These are phyloP conservation scores for Corapipo altera DNA, from an alignment of 2,113 vertebrate species.

Conservation along the genomic window DNA sequence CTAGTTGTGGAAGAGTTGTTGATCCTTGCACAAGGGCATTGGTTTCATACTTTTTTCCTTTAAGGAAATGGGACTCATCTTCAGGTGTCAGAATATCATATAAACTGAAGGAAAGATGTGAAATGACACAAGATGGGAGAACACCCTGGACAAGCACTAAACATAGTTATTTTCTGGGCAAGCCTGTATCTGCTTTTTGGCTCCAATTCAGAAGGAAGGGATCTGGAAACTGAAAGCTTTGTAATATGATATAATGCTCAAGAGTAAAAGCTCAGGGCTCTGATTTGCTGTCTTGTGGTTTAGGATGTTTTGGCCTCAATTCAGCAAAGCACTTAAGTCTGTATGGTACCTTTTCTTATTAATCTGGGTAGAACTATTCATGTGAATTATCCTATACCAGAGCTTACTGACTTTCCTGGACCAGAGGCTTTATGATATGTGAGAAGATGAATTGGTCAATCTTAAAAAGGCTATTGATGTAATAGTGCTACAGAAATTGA, in stretches of 20 bases:
- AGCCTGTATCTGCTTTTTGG: constrained; percentile 22
- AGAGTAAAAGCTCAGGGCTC: background rate
- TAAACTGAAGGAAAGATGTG: background rate
- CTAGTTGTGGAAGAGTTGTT: background rate
- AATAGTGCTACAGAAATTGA: background rate
- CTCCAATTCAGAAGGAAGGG: background rate
- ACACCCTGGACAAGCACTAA: background rate
- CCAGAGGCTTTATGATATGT: background rate
- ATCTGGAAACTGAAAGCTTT: background rate
- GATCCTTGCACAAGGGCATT: background rate
- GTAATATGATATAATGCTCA: background rate
- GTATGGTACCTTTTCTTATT: background rate
- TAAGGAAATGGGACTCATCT: background rate
- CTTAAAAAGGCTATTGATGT: background rate
- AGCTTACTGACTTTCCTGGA: background rate
- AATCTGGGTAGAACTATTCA: background rate
- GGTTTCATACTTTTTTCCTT: background rate
- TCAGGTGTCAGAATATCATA: rapidly evolving
- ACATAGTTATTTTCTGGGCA: background rate
- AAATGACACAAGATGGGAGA: background rate
- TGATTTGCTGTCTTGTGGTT: background rate
- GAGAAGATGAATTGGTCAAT: background rate
- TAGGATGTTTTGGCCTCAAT: background rate
- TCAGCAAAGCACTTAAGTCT: background rate
- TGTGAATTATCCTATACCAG: background rate